These are phyloP conservation scores for Myotis davidii DNA, from an alignment of 2,113 vertebrate species.

Conservation along the genomic window DNA sequence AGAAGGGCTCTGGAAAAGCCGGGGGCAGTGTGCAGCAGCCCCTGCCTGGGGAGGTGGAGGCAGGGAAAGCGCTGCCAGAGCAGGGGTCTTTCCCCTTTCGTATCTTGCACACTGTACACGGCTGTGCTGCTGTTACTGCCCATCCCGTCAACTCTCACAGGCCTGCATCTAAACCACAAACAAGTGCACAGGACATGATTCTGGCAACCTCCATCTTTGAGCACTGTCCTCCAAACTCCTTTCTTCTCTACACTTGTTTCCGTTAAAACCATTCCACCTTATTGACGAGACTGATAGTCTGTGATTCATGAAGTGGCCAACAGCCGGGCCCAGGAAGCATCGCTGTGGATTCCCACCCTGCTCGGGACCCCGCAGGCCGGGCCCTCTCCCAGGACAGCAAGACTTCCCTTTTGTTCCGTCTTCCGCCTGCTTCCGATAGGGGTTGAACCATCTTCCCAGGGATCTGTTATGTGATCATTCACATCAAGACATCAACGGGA, in stretches of 20 bases:
- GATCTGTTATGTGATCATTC: not conserved
- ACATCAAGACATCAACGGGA: not conserved
- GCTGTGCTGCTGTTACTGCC: not conserved
- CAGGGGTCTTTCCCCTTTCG: not conserved
- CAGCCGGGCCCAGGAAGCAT: not conserved
- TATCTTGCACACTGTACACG: not conserved
- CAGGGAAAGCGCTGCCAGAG: not conserved
- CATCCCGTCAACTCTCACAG: not conserved
- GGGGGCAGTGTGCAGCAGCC: not conserved
- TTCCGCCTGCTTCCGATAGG: not conserved
- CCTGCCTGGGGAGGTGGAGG: not conserved
- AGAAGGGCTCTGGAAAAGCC: not conserved
- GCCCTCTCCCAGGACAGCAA: not conserved
- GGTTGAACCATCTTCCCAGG: not conserved
- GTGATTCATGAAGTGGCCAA: not conserved
- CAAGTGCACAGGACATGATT: not conserved
- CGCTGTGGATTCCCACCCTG: not conserved
- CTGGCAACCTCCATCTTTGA: constrained; percentile 14
- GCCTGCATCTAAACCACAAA: not conserved
- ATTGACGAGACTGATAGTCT: constrained; percentile 49
- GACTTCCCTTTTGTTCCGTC: not conserved
- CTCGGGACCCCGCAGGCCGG: not conserved
- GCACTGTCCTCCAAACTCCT: constrained; percentile 42
- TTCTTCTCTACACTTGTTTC: constrained; percentile 52
- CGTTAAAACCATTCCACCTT: constrained; percentile 61